Evolutionary conservation across 2,888 invertebrate species (phyloP), one percentile per base, ranked within the genome.

Genomic region (Lysandra coridon): DNA sequence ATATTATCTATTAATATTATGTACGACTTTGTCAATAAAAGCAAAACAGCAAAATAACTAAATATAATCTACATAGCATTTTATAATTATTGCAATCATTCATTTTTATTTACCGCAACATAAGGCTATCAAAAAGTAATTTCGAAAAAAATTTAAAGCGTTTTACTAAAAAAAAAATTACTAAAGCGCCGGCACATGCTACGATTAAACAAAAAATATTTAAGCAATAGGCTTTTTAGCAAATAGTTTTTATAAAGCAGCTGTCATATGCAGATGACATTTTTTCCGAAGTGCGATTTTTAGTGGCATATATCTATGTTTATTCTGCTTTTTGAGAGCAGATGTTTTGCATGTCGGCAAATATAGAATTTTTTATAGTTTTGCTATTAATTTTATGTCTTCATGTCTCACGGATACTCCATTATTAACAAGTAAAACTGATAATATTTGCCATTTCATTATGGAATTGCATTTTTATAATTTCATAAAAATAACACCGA

Each of bases 211-310:
- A 80, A 83, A 82, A 82, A 83, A 86, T 86, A 87, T 87, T 89
- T 88, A 84, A 83, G 83, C 83, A 84, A 85, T 87, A 87, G 86
- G 87, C 89, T 90, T 94, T 93, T 93, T 92, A 92, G 90, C 90
- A 84, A 86, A 84, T 86, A 82, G 84, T 87, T 84, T 85, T 86
- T 87, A 91, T 92, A 91, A 90, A 86, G 92, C 94, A 94, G 93
- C 92, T 94, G 94, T 89, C 89, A 86, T 93, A 94, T 94, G 94
- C 94, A 94, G 93, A 94, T 93, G 94, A 94, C 92, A 94, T 86
- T 92, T 93, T 93, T 90, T 93, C 79, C 82, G 82, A 83, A 86
- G 89, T 91, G 93, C 93, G 90, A 94, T 94, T 93, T 93, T 93
- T 93, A 92, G 91, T 90, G 88, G 91, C 87, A 89, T 88, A 88